Percentiles rank a stretch among this genome's conserved stretches.
Conservation (phyloP, 2,113 vertebrate species). For the Plestiodon gilberti region DNA sequence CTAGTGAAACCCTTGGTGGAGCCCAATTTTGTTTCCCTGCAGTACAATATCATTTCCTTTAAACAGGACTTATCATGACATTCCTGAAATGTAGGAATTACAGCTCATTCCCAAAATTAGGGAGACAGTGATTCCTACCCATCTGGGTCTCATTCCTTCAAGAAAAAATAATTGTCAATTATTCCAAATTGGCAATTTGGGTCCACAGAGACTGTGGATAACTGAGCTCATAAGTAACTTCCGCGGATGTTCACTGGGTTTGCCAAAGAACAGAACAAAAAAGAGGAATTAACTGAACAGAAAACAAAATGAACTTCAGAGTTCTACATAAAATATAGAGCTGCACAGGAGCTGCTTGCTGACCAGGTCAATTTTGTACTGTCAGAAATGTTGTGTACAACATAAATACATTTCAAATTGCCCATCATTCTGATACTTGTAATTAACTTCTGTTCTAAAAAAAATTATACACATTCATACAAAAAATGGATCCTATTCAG, state of each 20-base stretch:
- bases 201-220: constrained; percentile 10
- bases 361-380: constrained; percentile 32
- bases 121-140: constrained; percentile 12
- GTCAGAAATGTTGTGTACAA: constrained; percentile 43
- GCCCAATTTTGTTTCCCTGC: constrained; percentile 37
- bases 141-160: constrained; percentile 26
- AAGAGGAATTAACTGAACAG: constrained; percentile 18
- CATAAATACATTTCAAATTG: not conserved
- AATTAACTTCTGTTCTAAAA: not conserved
- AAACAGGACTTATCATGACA: constrained; percentile 31
- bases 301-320: constrained; percentile 30
- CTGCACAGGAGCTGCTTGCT: constrained; percentile 33
- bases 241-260: not conserved
- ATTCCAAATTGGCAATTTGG: constrained; percentile 39
- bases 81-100: constrained; percentile 21
- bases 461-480: not conserved
- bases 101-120: constrained; percentile 20
- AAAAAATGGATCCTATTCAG: not conserved
- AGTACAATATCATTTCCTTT: constrained; percentile 25
- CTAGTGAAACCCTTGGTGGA: constrained; percentile 30
- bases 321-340: constrained; percentile 42
- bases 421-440: not conserved
- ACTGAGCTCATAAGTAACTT: not conserved
- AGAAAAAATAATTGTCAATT: constrained; percentile 50
- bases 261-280: constrained; percentile 34